A percentile compares a stretch with the other conserved stretches of the same genome.
Evolutionary conservation across 1,140 invertebrate species (phyloP).

Genomic region (Zaprionus gabonicus): DNA sequence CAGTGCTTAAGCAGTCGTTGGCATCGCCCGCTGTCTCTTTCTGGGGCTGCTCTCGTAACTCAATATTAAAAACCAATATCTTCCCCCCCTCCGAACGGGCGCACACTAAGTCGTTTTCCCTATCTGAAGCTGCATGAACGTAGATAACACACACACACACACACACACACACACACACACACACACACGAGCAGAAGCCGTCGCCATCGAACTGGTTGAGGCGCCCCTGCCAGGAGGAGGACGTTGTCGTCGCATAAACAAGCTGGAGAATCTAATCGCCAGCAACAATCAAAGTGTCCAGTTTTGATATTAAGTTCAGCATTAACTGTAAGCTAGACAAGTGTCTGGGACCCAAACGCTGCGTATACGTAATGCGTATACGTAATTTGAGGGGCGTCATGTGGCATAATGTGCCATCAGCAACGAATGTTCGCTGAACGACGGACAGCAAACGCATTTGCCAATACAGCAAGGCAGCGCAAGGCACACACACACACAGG

Average conservation of each 20-base stretch:
- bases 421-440: slow-evolving; percentile 42
- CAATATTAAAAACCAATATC: slow-evolving; percentile 81
- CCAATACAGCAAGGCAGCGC: slow-evolving; percentile 69
- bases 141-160: slow-evolving; percentile 31
- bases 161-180: background rate
- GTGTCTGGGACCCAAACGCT: slow-evolving; percentile 41
- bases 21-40: background rate
- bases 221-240: background rate
- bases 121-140: slow-evolving; percentile 45
- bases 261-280: slow-evolving; percentile 65
- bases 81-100: slow-evolving; percentile 17
- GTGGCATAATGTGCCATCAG: slow-evolving; percentile 76
- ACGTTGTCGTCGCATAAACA: slow-evolving; percentile 33
- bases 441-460: slow-evolving; percentile 51
- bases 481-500: background rate
- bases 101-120: background rate
- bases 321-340: slow-evolving; percentile 57
- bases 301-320: slow-evolving; percentile 63
- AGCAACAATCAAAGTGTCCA: slow-evolving; percentile 73
- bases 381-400: slow-evolving; percentile 77
- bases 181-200: slow-evolving; percentile 1
- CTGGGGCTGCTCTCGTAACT: slow-evolving; percentile 60
- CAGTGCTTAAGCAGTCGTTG: background rate
- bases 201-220: slow-evolving; percentile 11
- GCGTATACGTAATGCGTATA: slow-evolving; percentile 70